Evolutionary conservation across 2,888 invertebrate species (phyloP).

Genomic region (Synergus umbraculus): DNA sequence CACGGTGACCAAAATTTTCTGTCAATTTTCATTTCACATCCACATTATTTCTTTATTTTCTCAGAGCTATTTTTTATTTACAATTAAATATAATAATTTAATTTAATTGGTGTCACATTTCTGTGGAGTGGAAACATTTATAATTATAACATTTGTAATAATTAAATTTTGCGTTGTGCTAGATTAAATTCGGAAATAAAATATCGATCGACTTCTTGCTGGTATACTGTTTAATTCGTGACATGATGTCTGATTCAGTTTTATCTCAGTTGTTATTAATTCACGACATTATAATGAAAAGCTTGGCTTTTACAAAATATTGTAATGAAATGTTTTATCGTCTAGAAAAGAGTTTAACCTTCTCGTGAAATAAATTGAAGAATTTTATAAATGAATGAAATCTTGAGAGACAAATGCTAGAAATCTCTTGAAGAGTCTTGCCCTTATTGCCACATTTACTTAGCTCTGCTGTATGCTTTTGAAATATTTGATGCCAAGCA

Average conservation of each 20-base stretch:
- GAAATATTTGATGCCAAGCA: not conserved
- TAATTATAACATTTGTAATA: too few species aligned
- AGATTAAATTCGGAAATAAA: not conserved
- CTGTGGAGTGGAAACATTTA: not conserved
- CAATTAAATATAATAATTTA: not conserved
- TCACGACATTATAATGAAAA: not conserved
- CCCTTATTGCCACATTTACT: not conserved
- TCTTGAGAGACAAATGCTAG: not conserved
- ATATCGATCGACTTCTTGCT: not conserved
- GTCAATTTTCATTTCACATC: not conserved
- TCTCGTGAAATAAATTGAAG: not conserved
- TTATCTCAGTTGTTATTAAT: not conserved
- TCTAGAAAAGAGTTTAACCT: not conserved
- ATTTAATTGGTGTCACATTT: not conserved
- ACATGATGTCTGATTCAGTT: not conserved
- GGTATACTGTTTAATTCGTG: not conserved
- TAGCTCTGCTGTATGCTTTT: not conserved
- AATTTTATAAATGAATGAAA: not conserved
- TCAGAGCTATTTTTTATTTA: not conserved
- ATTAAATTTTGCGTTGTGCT: not conserved
- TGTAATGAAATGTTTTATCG: not conserved
- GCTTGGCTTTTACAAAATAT: not conserved
- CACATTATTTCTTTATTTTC: not conserved
- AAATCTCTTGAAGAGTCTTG: not conserved
- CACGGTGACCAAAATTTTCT: not conserved